phyloP scores from a whole-genome alignment of 1,140 invertebrate species.

The Aphelenchoides fujianensis region DNA sequence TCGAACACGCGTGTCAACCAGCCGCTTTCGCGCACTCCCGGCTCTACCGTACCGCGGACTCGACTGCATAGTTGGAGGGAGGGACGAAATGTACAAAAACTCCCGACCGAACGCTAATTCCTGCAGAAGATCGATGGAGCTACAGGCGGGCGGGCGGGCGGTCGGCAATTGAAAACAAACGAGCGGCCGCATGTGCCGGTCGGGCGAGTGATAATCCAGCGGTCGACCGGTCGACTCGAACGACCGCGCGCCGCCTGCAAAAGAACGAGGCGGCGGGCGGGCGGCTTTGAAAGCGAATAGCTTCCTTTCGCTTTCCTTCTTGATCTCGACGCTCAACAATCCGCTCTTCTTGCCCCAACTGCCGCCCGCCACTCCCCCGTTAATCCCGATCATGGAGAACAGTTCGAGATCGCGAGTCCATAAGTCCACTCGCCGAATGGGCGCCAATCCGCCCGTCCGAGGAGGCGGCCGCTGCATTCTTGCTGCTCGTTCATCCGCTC shows the following conservation, averaged over 20 bases:
- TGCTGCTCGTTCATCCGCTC: not conserved
- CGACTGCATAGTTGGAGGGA: too few relatives aligned
- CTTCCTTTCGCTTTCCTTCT: not conserved
- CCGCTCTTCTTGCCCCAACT: too few relatives aligned
- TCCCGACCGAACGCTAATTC: not conserved
- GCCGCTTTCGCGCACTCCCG: too few relatives aligned
- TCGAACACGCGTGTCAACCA: constrained; percentile 7
- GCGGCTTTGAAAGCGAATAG: not conserved
- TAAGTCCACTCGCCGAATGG: not conserved
- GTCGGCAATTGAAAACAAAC: not conserved
- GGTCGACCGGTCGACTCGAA: not conserved
- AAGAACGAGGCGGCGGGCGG: not conserved
- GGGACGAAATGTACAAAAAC: too few relatives aligned
- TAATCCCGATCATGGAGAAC: too few relatives aligned
- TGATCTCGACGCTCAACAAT: not conserved
- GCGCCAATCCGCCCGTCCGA: not conserved
- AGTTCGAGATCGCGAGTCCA: not conserved
- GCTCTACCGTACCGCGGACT: too few relatives aligned
- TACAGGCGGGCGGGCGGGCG: not conserved
- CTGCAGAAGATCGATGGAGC: not conserved
- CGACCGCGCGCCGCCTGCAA: not conserved
- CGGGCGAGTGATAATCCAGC: not conserved
- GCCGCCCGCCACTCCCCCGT: not conserved
- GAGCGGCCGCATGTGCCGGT: not conserved
- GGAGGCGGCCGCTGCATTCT: not conserved